Percentiles rank a stretch among this genome's conserved stretches.
Conservation (phyloP, 2,797 vertebrate genomes). For the Sebastes nivosus region DNA sequence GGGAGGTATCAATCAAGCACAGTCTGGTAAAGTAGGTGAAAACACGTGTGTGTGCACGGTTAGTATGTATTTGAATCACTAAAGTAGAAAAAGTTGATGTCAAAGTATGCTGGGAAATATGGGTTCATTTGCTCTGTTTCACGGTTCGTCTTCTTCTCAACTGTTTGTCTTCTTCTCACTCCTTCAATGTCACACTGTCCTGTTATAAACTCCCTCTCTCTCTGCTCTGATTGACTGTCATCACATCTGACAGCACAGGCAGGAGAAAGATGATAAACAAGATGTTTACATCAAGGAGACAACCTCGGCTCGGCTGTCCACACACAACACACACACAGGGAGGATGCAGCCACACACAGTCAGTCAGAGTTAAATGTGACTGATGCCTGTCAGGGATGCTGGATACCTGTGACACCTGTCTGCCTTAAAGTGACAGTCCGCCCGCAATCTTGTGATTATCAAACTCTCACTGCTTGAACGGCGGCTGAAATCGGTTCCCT, state of each 20-base stretch:
- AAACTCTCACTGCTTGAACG: not conserved
- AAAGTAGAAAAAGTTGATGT: no score
- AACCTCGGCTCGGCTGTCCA: not conserved
- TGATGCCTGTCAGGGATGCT: conserved; percentile 1
- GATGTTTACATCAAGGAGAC: conserved; percentile 51
- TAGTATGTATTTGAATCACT: not conserved
- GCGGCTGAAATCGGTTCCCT: not conserved
- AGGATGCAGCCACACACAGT: not conserved
- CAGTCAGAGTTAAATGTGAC: conserved; percentile 4
- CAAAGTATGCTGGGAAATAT: not conserved
- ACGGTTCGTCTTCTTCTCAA: not conserved
- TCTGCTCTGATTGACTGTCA: conserved; percentile 54
- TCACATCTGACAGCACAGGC: conserved; percentile 58
- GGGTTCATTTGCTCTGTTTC: not conserved
- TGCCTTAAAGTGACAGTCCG: not conserved
- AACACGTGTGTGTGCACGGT: not conserved
- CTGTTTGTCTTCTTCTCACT: not conserved
- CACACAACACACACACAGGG: not conserved
- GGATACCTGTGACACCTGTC: conserved; percentile 11
- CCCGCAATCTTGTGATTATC: not conserved
- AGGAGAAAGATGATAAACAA: conserved; percentile 58
- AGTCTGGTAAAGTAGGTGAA: not conserved
- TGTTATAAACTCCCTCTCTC: not conserved
- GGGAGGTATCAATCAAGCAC: not conserved
- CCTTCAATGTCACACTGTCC: not conserved